Conservation (phyloP, 92 coral and sea anemone genomes). For the Parazoanthus atlanticus region DNA sequence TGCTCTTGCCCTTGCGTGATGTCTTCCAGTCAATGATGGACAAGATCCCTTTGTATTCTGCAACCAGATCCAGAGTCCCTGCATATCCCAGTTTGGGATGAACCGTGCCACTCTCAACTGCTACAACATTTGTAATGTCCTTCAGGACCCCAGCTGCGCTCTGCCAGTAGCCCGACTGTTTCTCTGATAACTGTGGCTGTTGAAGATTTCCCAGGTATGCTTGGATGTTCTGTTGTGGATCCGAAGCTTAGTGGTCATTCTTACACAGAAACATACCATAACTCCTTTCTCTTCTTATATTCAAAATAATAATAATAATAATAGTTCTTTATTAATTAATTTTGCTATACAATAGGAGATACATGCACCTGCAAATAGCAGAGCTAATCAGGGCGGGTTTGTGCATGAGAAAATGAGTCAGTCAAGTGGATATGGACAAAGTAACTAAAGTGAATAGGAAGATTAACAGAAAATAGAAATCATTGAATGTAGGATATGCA, state of each 20-base stretch:
- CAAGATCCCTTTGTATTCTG: constrained; percentile 71
- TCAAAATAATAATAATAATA: too few species aligned
- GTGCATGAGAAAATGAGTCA: too few species aligned
- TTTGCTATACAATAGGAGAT: too few species aligned
- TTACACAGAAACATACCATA: background rate
- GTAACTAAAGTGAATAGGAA: too few species aligned
- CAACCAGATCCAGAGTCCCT: constrained; percentile 88
- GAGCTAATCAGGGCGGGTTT: too few species aligned
- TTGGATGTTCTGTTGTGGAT: constrained; percentile 4
- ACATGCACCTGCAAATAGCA: too few species aligned
- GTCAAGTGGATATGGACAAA: too few species aligned
- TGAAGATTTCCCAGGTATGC: constrained; percentile 13
- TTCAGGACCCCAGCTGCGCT: constrained; percentile 75
- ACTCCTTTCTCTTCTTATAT: too few species aligned
- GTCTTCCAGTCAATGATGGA: constrained; percentile 97
- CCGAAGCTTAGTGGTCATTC: background rate
- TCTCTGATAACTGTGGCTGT: constrained; percentile 10
- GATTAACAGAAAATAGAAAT: too few species aligned
- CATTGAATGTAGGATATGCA: too few species aligned
- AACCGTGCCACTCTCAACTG: constrained; percentile 84
- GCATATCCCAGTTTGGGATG: constrained; percentile 86
- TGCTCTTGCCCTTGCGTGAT: constrained; percentile 71
- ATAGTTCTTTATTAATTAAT: too few species aligned
- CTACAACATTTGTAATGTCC: constrained; percentile 72
- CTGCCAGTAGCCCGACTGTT: constrained; percentile 70